phyloP scores from a whole-genome alignment of 2,113 vertebrate species.

The Oreochromis spilurus region DNA sequence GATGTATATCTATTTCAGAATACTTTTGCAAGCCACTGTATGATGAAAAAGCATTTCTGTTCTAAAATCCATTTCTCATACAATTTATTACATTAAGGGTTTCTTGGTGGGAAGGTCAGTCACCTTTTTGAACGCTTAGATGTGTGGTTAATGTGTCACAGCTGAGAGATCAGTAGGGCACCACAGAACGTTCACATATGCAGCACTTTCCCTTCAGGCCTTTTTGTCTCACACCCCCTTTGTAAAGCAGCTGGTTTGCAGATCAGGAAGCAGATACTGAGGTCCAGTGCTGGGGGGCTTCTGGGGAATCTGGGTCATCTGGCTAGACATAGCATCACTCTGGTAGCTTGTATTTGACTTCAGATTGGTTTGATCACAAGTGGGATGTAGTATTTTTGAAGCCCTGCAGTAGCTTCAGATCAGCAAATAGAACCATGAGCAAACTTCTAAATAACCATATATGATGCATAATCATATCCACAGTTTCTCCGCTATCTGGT shows the following conservation, averaged over 20 bases:
- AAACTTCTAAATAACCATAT: not conserved
- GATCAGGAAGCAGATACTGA: constrained; percentile 10
- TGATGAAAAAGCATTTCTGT: not conserved
- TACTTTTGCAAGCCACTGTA: no score
- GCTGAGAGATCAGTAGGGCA: constrained; percentile 6
- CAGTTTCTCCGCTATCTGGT: not conserved
- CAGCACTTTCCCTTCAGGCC: constrained; percentile 7
- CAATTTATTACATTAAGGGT: not conserved
- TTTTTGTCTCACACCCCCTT: not conserved
- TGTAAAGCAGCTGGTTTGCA: not conserved
- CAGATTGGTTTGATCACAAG: not conserved
- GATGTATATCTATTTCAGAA: no score
- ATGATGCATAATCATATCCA: not conserved
- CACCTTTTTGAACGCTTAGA: not conserved
- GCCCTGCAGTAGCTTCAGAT: not conserved
- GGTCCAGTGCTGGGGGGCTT: not conserved
- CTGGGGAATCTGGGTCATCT: constrained; percentile 1
- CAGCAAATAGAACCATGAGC: not conserved
- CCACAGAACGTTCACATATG: constrained; percentile 28
- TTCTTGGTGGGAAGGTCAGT: not conserved
- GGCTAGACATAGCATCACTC: not conserved
- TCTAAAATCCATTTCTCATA: not conserved
- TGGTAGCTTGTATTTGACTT: not conserved
- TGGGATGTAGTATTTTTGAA: not conserved
- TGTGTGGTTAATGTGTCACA: constrained; percentile 24